phyloP scores from a whole-genome alignment of 2,888 invertebrate genomes.

The Malacosoma neustria region DNA sequence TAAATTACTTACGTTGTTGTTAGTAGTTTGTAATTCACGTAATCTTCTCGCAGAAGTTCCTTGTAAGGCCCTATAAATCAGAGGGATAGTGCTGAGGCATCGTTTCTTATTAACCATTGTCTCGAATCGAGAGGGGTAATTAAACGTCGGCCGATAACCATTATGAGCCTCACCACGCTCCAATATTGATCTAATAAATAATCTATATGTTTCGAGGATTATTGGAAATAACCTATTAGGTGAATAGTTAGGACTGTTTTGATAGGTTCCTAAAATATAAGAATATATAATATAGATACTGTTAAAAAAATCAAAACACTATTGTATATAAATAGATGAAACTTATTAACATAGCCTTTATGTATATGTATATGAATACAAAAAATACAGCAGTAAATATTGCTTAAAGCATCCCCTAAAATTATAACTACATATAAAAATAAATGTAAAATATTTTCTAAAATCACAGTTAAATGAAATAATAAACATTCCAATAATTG shows the following conservation, averaged over 20 bases:
- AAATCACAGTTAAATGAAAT: too few relatives aligned
- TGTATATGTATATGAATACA: too few relatives aligned
- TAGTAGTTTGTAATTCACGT: conserved; percentile 48
- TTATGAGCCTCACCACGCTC: conserved; percentile 53
- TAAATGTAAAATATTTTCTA: too few relatives aligned
- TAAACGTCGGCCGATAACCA: conserved; percentile 61
- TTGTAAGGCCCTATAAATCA: conserved; percentile 62
- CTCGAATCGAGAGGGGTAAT: conserved; percentile 58
- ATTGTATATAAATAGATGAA: too few relatives aligned
- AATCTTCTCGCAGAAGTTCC: conserved; percentile 41
- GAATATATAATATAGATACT: too few relatives aligned
- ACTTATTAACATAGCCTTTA: too few relatives aligned
- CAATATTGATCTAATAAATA: conserved; percentile 71
- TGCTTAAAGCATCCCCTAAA: too few relatives aligned
- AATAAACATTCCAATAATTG: too few relatives aligned
- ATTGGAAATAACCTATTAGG: conserved; percentile 44
- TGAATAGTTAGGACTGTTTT: conserved; percentile 28
- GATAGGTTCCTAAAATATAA: too few relatives aligned
- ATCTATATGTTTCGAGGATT: conserved; percentile 46
- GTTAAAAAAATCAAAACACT: too few relatives aligned
- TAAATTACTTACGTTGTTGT: conserved; percentile 31
- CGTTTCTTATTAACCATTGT: conserved; percentile 72
- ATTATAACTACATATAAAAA: too few relatives aligned
- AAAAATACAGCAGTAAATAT: too few relatives aligned
- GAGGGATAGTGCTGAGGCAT: conserved; percentile 49